Conservation (phyloP, 2,113 vertebrate genomes). For the Seriola rivoliana region DNA sequence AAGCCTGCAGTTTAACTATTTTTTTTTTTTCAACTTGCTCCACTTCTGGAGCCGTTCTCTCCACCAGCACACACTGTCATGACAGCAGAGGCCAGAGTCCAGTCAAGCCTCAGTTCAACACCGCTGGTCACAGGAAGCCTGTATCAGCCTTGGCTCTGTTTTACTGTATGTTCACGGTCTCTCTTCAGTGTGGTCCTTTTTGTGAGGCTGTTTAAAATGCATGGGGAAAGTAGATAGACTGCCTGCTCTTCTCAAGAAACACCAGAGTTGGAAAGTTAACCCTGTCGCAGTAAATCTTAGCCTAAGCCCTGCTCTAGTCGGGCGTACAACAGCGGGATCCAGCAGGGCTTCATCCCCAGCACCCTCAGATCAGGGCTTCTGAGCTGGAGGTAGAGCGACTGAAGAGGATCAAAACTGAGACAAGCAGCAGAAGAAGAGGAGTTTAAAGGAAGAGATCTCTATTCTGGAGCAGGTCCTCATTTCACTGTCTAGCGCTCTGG, state of each 20-base stretch:
- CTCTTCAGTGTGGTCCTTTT: neutral
- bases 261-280: neutral
- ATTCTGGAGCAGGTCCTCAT: constrained; percentile 58
- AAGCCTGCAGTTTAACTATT: neutral
- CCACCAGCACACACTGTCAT: neutral
- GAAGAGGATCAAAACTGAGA: constrained; percentile 46
- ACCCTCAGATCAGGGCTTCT: constrained; percentile 16
- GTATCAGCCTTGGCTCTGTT: neutral
- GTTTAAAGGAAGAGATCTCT: constrained; percentile 58
- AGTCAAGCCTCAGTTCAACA: neutral
- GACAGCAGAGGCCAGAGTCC: neutral
- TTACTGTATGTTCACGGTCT: neutral
- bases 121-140: neutral
- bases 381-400: constrained; percentile 1
- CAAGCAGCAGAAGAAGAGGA: constrained; percentile 30
- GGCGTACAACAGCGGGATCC: neutral
- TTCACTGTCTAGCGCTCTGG: constrained; percentile 61
- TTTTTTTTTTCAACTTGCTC: neutral
- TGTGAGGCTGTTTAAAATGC: constrained; percentile 6
- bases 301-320: neutral
- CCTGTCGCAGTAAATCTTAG: constrained; percentile 8
- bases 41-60: neutral
- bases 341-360: neutral
- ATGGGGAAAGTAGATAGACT: neutral
- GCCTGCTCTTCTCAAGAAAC: constrained; percentile 3